These are phyloP conservation scores for Salpingus planirostris DNA, from an alignment of 2,888 invertebrate genomes.

Conservation along the genomic window DNA sequence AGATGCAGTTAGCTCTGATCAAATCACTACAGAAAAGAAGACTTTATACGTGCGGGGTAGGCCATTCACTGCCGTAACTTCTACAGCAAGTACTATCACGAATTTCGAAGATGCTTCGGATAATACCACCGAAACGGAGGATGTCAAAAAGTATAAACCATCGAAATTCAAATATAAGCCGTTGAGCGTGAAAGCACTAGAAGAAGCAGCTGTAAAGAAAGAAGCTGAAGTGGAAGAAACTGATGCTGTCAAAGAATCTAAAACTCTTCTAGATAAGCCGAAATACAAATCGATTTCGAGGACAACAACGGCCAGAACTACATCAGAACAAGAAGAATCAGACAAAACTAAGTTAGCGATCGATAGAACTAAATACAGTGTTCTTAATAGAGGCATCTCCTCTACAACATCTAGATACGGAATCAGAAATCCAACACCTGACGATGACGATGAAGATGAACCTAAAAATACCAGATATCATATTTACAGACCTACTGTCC, in stretches of 20 bases:
- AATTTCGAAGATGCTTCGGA: constrained; percentile 1
- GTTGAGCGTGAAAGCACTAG: not conserved
- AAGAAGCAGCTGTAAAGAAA: not conserved
- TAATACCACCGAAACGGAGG: not conserved
- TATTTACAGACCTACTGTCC: constrained; percentile 2
- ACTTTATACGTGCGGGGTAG: constrained; percentile 8
- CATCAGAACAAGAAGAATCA: not conserved
- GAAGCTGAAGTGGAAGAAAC: not conserved
- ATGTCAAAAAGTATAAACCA: not conserved
- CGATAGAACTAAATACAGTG: constrained; percentile 9
- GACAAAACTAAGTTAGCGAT: constrained; percentile 5
- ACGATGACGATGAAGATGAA: constrained; percentile 6
- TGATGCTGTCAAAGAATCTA: no score
- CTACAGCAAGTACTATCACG: constrained; percentile 1
- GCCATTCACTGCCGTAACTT: constrained; percentile 3
- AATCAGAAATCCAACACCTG: constrained; percentile 17
- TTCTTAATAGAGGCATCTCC: constrained; percentile 8
- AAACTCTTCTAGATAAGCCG: not conserved
- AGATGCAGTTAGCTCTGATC: no score
- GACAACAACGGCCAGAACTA: not conserved
- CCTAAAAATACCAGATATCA: not conserved
- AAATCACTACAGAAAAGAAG: constrained; percentile 6
- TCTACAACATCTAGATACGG: constrained; percentile 32
- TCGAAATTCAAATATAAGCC: not conserved
- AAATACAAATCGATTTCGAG: not conserved